phyloP scores from a whole-genome alignment of 1,140 invertebrate genomes.

The Pachypeltis micranthus region DNA sequence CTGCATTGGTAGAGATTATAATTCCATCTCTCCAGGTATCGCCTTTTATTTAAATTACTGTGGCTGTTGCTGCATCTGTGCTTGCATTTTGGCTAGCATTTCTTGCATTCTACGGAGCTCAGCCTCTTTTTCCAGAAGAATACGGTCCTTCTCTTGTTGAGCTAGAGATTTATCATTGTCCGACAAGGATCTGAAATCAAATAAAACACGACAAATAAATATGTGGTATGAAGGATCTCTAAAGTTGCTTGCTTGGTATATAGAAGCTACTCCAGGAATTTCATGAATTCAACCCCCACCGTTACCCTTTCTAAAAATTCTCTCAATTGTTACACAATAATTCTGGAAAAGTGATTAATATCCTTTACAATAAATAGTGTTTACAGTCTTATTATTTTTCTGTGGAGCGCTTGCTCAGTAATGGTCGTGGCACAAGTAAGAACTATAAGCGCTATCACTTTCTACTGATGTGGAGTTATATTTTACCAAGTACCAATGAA shows the following conservation, averaged over 20 bases:
- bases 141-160: conserved; percentile 62
- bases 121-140: conserved; percentile 78
- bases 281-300: neutral
- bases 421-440: no score
- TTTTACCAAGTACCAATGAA: no score
- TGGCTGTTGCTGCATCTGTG: conserved; percentile 52
- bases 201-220: conserved; percentile 1
- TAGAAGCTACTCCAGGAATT: no score
- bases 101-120: conserved; percentile 88
- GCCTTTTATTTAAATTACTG: no score
- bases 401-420: no score
- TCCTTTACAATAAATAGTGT: no score
- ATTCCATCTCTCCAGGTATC: no score
- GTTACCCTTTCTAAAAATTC: neutral
- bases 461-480: no score
- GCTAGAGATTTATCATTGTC: conserved; percentile 30
- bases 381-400: no score
- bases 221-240: neutral
- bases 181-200: conserved; percentile 25
- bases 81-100: conserved; percentile 89
- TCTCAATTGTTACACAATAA: neutral
- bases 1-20: no score
- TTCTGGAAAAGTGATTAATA: no score
- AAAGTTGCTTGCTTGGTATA: neutral
- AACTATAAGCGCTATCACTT: no score